Base-by-base conservation (phyloP, 2,797 vertebrate genomes). In the Percopsis omiscomaycus region DNA sequence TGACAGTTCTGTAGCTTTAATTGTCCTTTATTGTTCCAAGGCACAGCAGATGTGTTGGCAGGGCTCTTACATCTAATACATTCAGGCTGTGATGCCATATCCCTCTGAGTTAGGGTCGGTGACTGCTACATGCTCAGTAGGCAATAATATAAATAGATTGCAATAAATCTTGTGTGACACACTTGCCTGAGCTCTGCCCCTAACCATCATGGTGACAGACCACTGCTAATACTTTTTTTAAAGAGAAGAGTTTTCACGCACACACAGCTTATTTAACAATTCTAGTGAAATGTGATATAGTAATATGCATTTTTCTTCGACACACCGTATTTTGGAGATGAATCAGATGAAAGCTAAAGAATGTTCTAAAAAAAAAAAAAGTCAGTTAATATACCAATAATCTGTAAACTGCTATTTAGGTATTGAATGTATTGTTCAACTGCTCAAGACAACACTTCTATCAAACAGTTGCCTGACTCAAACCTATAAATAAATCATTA, bases 11-110 rank as follows among this genome's bases (percentile, higher is more conserved):
- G 47, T 12, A 49, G 10, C 75, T 58, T 53, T 83, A 69, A 57
- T 70, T 80, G 45, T 78, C 32, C 82, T 92, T 92, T 92, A 92
- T 92, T 91, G 82, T 88, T 90, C 79, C 81, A 91, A 93, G 93
- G 92, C 92, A 93, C 92, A 92, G 82, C 89, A 89, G 85, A 90
- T 89, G 85, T 89, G 88, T 89, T 89, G 86, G 86, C 84, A 88
- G 89, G 84, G 86, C 86, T 86, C 76, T 73, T 85, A 74, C 89
- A 82, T 22, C 64, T 80, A 80, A 78, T 87, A 92, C 91, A 93
- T 91, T 92, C 89, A 85, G 79, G 77, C 70, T 84, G 85, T 81
- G 82, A 77, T 81, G 81, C 79, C 59, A 78, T 70, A 78, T 80
- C 46, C 62, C 78, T 85, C 81, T 84, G 78, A 82, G 80, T 77